A percentile compares a stretch with the other conserved stretches of the same genome.
phyloP scores from a whole-genome alignment of 2,113 vertebrate species.

The Lamprotornis superbus region DNA sequence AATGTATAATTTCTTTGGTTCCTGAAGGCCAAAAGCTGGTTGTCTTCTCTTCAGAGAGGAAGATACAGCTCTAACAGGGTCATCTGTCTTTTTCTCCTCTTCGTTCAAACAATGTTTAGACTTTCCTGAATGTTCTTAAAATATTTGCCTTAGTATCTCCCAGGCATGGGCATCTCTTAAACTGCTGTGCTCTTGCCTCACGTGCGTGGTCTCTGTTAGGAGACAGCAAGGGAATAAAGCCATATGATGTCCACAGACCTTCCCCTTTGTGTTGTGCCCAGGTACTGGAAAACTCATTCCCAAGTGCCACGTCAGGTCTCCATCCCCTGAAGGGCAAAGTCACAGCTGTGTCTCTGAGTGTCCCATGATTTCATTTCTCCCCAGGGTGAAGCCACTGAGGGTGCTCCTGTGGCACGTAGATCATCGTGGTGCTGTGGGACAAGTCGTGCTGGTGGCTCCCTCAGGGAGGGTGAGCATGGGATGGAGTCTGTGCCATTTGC shows the following conservation, averaged over 20 bases:
- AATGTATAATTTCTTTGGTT: not conserved
- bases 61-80: not conserved
- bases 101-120: not conserved
- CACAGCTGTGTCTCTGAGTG: rapidly evolving
- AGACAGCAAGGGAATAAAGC: not conserved
- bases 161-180: not conserved
- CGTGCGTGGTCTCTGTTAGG: not conserved
- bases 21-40: not conserved
- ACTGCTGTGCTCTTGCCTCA: not conserved
- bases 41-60: not conserved
- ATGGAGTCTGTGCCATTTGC: not conserved
- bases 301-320: not conserved
- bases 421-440: rapidly evolving
- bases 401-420: not conserved
- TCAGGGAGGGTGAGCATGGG: not conserved
- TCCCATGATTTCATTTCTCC: not conserved
- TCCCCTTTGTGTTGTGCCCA: not conserved
- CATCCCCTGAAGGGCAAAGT: not conserved
- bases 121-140: not conserved
- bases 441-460: not conserved
- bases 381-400: not conserved
- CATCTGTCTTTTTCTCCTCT: not conserved
- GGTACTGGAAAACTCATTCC: not conserved
- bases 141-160: not conserved
- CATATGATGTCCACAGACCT: rapidly evolving